These are phyloP conservation scores for Leucoraja erinaceus DNA, from an alignment of 2,113 vertebrate genomes.

Conservation along the genomic window DNA sequence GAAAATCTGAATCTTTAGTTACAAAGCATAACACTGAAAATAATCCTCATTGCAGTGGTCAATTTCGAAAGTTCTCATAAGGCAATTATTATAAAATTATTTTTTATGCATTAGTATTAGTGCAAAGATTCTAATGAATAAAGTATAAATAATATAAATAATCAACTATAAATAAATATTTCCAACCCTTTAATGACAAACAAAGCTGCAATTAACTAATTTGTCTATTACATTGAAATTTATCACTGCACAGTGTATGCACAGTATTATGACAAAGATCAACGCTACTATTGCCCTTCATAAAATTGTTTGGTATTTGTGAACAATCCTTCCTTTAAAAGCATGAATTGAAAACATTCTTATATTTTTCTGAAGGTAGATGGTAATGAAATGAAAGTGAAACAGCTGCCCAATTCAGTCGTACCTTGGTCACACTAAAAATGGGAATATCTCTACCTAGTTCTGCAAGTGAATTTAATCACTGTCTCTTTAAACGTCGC, in stretches of 20 bases:
- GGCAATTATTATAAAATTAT: not conserved
- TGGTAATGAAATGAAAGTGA: not conserved
- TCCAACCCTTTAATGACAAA: not conserved
- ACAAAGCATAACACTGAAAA: not conserved
- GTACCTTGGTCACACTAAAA: not conserved
- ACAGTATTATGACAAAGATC: not conserved
- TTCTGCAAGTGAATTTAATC: not conserved
- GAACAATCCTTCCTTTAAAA: not conserved
- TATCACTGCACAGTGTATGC: not conserved
- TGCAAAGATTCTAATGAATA: not conserved
- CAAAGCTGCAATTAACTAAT: not conserved
- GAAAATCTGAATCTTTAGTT: not conserved
- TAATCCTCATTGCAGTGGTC: not conserved
- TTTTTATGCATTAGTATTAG: not conserved
- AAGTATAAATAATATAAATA: not conserved
- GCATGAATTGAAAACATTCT: not conserved
- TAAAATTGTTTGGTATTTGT: not conserved
- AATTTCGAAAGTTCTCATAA: not conserved
- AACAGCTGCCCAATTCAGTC: not conserved
- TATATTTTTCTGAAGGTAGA: not conserved
- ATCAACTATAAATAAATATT: constrained; percentile 9
- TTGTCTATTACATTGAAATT: not conserved
- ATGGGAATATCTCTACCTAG: too few species aligned
- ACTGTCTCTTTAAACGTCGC: not conserved
- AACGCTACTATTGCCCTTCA: not conserved